Base-by-base conservation (phyloP, 2,113 vertebrate species). In the Amphilophus citrinellus region DNA sequence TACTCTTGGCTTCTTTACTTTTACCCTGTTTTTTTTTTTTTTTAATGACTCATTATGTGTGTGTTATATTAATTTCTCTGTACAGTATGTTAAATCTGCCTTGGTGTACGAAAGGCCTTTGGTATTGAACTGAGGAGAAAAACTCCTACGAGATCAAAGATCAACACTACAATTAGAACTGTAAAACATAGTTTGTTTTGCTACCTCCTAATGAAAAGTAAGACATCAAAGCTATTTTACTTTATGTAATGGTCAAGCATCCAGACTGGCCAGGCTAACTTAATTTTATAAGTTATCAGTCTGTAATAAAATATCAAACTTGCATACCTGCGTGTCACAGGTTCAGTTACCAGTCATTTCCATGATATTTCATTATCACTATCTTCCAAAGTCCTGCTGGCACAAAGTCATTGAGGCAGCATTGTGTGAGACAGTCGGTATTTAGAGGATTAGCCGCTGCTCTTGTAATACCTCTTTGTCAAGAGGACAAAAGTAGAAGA, bases 281-380 rank as follows among this genome's bases (percentile, higher is more conserved):
- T 9, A 27, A n/a, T 20, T 62, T 47, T 68, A 68, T 57, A 87
- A 2, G 22, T 76, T 50, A 56, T 84, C 47, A 57, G 53, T 66
- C 3, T 30, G 30, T 30, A 35, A 79, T 24, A 14, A 47, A 73
- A 37, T 56, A 27, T 80, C 27, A 63, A 63, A 5, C 50, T 35
- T 39, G 32, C 13, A 30, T 62, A 86, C 76, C 79, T 82, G 68
- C 61, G 71, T 61, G 8, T 88, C 87, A 35, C 84, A 76, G 60
- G 77, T 75, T 85, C 77, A 30, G 57, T 35, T 77, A 39, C 47
- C 44, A 76, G 79, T 88, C 47, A 91, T 90, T 89, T 91, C 76
- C 88, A 87, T 88, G 50, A 88, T 82, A 88, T 88, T 91, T 93
- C 14, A 81, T 90, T 86, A 87, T 94, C 87, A 37, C 20, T 5